A percentile compares a stretch with the other conserved stretches of the same genome.
phyloP scores from a whole-genome alignment of 1,140 invertebrate species.

The Drosophila pandora region DNA sequence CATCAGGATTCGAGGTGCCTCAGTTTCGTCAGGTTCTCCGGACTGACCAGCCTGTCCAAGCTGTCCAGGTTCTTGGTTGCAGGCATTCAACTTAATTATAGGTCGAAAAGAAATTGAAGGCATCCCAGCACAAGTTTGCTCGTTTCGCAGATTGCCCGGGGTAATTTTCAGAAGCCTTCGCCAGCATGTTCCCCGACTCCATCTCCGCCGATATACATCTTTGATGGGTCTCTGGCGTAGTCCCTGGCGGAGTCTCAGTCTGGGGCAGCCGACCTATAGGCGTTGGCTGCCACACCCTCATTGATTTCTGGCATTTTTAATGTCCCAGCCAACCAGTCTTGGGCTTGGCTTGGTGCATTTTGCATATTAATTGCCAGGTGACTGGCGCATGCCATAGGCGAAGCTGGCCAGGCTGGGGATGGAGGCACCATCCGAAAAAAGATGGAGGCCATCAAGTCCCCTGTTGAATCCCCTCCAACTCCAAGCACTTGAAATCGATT shows the following conservation, averaged over 20 bases:
- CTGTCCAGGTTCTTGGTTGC: conserved; percentile 51
- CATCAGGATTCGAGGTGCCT: conserved; percentile 40
- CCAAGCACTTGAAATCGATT: conserved; percentile 66
- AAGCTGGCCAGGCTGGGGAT: conserved; percentile 51
- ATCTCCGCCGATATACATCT: conserved; percentile 29
- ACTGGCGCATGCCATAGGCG: conserved; percentile 77
- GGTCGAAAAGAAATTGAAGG: conserved; percentile 64
- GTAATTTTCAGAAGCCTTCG: conserved; percentile 80
- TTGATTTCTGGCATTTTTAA: conserved; percentile 73
- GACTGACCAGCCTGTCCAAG: conserved; percentile 1
- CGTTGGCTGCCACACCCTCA: conserved; percentile 73
- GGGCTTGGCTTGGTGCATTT: conserved; percentile 60
- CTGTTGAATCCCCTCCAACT: background rate
- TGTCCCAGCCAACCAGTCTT: conserved; percentile 20
- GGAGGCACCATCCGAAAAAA: conserved; percentile 22
- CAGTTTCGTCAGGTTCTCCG: background rate
- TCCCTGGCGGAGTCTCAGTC: background rate
- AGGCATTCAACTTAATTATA: conserved; percentile 78
- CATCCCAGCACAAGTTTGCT: conserved; percentile 22
- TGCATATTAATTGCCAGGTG: conserved; percentile 77
- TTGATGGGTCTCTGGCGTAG: conserved; percentile 3
- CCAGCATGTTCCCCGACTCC: conserved; percentile 58
- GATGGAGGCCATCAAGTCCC: conserved; percentile 66
- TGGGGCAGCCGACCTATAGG: conserved; percentile 49
- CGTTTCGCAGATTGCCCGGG: conserved; percentile 72